phyloP scores from a whole-genome alignment of 2,888 invertebrate genomes.

The Cephonodes hylas region DNA sequence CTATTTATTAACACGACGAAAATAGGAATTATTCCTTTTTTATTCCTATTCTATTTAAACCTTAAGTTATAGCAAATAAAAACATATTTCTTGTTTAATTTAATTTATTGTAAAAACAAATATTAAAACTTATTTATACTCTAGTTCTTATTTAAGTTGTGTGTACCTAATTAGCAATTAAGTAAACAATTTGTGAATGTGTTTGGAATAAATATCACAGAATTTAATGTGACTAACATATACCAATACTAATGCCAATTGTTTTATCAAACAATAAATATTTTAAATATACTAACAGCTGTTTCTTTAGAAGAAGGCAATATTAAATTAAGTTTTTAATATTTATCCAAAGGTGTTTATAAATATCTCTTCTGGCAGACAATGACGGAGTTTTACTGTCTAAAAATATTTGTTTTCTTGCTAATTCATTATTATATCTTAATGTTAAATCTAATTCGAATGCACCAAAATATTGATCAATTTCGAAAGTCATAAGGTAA shows the following conservation, averaged over 20 bases:
- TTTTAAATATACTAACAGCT: background rate
- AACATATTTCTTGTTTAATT: background rate
- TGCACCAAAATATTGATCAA: too few species aligned
- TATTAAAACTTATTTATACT: background rate
- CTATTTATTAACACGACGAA: too few species aligned
- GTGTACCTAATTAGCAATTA: background rate
- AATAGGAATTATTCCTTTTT: too few species aligned
- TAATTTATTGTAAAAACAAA: conserved; percentile 14
- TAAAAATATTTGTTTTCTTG: background rate
- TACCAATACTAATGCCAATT: background rate
- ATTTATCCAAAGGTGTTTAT: background rate
- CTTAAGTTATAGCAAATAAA: background rate
- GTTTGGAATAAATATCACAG: conserved; percentile 7
- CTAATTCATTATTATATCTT: background rate
- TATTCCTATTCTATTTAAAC: background rate
- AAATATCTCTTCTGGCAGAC: background rate
- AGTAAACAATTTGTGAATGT: background rate
- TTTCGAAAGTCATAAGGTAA: too few species aligned
- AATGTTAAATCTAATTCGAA: background rate
- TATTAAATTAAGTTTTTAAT: background rate
- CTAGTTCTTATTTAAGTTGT: background rate
- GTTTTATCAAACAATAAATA: background rate
- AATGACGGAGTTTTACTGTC: background rate
- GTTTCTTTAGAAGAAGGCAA: background rate
- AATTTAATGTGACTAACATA: background rate